Base-by-base conservation (phyloP, 2,888 invertebrate species). In the Steromphala cineraria region DNA sequence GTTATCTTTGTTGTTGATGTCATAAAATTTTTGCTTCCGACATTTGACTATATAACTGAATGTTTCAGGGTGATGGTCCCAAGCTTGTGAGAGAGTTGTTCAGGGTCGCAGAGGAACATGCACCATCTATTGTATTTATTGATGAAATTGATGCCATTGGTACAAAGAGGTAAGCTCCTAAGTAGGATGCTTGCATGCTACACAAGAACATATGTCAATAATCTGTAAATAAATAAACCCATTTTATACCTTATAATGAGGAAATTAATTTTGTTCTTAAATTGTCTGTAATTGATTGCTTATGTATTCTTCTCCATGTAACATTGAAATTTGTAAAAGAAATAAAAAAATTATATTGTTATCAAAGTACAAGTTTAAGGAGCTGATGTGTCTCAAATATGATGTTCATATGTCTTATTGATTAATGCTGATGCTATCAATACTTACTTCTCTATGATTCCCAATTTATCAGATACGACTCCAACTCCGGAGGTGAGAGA, bases 131-230 rank as follows among this genome's bases (percentile, higher is more conserved):
- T 94, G 99, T 99, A 15, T 99, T 99, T 92, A 99, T 99, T 90
- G 99, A 99, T 95, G 99, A 99, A 95, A 99, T 99, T 90, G 99
- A 99, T 95, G 99, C 99, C 40, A 98, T 99, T 17, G 99, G 99
- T 81, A 99, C 99, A 7, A 99, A 99, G 94, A 96, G 95, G 92
- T 92, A 78, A 80, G 82, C 53, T 78, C 15, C 8, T 10, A 28
- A 15, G 7, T 75, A 52, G 19, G 4, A 36, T 28, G 36, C 31
- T n/a, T 21, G 21, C 55, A 55, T 55, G 7, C n/a, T n/a, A n/a
- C n/a, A n/a, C n/a, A n/a, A n/a, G n/a, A n/a, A n/a, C n/a, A n/a
- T n/a, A n/a, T n/a, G n/a, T n/a, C n/a, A n/a, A n/a, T n/a, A n/a
- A n/a, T n/a, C n/a, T n/a, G n/a, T n/a, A n/a, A n/a, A n/a, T n/a